Evolutionary conservation across 2,888 invertebrate genomes (phyloP).

Genomic region (Ariolimax columbianus): DNA sequence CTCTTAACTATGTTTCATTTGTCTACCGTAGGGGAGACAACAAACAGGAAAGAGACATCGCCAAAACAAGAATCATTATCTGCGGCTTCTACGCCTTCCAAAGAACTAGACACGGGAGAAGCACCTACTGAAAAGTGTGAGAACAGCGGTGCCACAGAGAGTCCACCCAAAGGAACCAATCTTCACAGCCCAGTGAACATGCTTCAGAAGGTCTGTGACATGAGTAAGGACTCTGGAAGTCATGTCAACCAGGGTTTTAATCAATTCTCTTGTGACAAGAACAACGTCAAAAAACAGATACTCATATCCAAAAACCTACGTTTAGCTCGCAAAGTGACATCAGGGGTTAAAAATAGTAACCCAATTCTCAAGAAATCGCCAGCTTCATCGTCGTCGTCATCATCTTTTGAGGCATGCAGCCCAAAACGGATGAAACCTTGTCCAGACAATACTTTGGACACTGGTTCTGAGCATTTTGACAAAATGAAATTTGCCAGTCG

Average conservation of each 20-base stretch:
- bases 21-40: constrained; percentile 9
- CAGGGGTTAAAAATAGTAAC: constrained; percentile 20
- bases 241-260: neutral
- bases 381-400: constrained; percentile 54
- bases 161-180: neutral
- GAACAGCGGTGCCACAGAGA: neutral
- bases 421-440: constrained; percentile 35
- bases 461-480: constrained; percentile 24
- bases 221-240: neutral
- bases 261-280: neutral
- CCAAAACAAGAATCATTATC: constrained; percentile 34
- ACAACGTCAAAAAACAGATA: constrained; percentile 24
- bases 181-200: neutral
- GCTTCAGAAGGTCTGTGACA: neutral
- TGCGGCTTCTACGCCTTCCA: constrained; percentile 5
- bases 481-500: constrained; percentile 32
- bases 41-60: constrained; percentile 33
- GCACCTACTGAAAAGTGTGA: neutral
- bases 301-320: constrained; percentile 28
- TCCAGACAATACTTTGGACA: neutral
- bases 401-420: constrained; percentile 47
- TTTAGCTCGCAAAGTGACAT: constrained; percentile 18
- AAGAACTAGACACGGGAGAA: neutral
- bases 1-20: neutral
- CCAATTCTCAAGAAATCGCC: constrained; percentile 36